A percentile compares a stretch with the other conserved stretches of the same genome.
Evolutionary conservation across 2,113 vertebrate genomes (phyloP).

Genomic region (Pituophis catenifer): DNA sequence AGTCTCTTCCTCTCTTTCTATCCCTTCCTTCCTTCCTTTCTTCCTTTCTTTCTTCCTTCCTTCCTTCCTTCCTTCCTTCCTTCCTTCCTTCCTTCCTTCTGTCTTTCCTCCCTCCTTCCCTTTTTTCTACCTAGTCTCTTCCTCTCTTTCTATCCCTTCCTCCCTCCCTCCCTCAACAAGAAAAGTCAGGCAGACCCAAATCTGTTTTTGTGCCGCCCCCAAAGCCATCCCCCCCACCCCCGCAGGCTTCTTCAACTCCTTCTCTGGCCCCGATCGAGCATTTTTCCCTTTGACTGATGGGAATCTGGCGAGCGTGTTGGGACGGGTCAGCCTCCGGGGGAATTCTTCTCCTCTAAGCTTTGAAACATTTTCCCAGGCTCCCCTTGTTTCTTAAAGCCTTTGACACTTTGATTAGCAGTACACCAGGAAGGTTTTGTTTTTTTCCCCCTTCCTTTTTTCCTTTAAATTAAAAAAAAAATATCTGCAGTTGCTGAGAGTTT

Average conservation of each 20-base stretch:
- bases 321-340: background rate
- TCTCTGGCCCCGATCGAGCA: slow-evolving; percentile 19
- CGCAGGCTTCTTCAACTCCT: background rate
- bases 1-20: too few species aligned
- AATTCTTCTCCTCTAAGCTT: background rate
- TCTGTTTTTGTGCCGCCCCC: slow-evolving; percentile 39
- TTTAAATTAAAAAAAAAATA: background rate
- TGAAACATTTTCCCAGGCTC: background rate
- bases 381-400: fast-evolving
- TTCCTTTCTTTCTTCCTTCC: too few species aligned
- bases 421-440: background rate
- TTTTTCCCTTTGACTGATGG: slow-evolving; percentile 29
- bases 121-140: background rate
- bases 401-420: background rate
- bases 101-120: too few species aligned
- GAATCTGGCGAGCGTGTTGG: background rate
- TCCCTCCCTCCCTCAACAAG: background rate
- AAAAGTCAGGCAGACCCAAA: slow-evolving; percentile 48
- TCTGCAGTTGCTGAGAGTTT: fast-evolving
- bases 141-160: too few species aligned
- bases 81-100: too few species aligned
- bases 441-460: background rate
- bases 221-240: slow-evolving; percentile 49
- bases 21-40: too few species aligned
- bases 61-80: too few species aligned